These are phyloP conservation scores for Oligia latruncula DNA, from an alignment of 2,888 invertebrate genomes.

Conservation along the genomic window DNA sequence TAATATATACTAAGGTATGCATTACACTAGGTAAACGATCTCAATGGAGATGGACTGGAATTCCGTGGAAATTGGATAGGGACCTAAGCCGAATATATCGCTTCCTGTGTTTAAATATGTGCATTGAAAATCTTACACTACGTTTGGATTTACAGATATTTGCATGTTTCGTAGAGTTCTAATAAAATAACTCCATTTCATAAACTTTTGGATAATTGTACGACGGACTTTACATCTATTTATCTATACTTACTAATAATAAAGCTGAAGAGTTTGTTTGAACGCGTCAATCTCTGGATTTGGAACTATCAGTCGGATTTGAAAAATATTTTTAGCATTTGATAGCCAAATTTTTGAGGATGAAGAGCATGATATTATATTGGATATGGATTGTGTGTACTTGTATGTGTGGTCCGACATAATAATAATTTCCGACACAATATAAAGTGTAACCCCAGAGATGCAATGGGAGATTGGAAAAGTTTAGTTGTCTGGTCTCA, in stretches of 20 bases:
- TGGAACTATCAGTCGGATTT: too few relatives aligned
- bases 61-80: constrained; percentile 71
- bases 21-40: constrained; percentile 64
- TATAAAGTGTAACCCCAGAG: constrained; percentile 71
- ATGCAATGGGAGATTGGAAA: constrained; percentile 79
- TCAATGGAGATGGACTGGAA: constrained; percentile 57
- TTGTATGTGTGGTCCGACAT: background rate
- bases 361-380: too few relatives aligned
- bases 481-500: constrained; percentile 70
- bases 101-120: constrained; percentile 48
- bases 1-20: constrained; percentile 40
- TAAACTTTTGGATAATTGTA: background rate
- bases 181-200: background rate
- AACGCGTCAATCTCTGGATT: too few relatives aligned
- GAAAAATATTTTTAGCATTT: too few relatives aligned
- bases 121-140: constrained; percentile 38
- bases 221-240: background rate
- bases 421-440: constrained; percentile 52
- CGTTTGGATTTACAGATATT: constrained; percentile 15
- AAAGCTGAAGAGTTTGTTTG: too few relatives aligned
- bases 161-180: background rate
- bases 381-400: background rate
- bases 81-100: constrained; percentile 64
- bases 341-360: too few relatives aligned
- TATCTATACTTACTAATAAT: too few relatives aligned